Evolutionary conservation across 2,797 vertebrate species (phyloP), one percentile per base, ranked within the genome.

Genomic region (Numenius phaeopus): DNA sequence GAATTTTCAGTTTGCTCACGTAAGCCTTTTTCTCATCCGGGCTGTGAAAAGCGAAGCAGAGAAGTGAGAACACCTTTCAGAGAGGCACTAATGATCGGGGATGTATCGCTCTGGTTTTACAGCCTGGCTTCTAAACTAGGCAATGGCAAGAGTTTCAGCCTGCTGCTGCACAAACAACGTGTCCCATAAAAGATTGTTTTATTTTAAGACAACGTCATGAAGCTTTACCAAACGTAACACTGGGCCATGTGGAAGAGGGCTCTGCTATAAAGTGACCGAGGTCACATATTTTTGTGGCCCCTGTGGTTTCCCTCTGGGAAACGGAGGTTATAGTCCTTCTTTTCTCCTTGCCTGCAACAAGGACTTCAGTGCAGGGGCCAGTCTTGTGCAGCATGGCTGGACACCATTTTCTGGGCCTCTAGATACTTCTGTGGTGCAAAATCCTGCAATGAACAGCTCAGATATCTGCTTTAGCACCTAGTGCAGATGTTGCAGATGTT

Each of bases 1-100:
- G 88, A 83, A 96, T 92, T 73, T 92, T 72, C n/a, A 69, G 90
- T 78, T 58, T 91, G 93, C 54, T 67, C 94, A 66, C 54, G n/a
- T 50, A 71, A 79, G 86, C 65, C 30, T 86, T 94, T 95, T 44
- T 34, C 81, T 89, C 65, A 49, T 57, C 76, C 7, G 5, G 90
- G 72, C 81, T 92, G 90, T 65, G 94, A 90, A 91, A 83, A 90
- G 77, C 66, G 62, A 78, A 80, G 76, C 52, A 34, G 76, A 85
- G 92, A 42, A 93, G 44, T 12, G 73, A 93, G 81, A 82, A n/a
- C 85, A 70, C 55, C 58, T 83, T 93, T 94, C 30, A 44, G 94
- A 94, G 91, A 46, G 17, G 34, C 89, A 64, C 89, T 87, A 86
- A 93, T 64, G 92, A 76, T 73, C 42, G n/a, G 50, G 65, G 77